phyloP scores from a whole-genome alignment of 2,888 invertebrate species.

The Balanococcus diminutus region DNA sequence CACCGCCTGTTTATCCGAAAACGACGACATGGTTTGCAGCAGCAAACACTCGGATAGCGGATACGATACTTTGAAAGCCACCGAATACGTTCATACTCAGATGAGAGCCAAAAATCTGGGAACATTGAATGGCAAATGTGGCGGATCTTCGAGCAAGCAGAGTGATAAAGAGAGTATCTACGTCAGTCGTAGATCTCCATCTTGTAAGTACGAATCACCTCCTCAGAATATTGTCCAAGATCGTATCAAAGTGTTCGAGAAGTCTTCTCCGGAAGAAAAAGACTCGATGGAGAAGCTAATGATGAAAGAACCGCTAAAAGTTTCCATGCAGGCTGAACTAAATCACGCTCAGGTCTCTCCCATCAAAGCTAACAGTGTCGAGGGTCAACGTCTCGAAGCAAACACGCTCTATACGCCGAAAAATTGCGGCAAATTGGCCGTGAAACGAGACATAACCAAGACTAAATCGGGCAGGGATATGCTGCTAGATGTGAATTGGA shows the following conservation, averaged over 20 bases:
- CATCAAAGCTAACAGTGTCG: background rate
- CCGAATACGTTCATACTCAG: slow-evolving; percentile 8
- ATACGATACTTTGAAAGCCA: slow-evolving; percentile 60
- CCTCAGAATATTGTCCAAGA: slow-evolving; percentile 61
- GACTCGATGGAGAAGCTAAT: background rate
- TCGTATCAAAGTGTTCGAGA: slow-evolving; percentile 59
- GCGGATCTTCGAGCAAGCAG: background rate
- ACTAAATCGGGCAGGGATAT: slow-evolving; percentile 32
- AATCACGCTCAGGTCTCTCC: slow-evolving; percentile 62
- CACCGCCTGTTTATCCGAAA: slow-evolving; percentile 55
- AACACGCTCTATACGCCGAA: background rate
- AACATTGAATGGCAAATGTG: background rate
- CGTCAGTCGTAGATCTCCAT: background rate
- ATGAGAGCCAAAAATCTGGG: background rate
- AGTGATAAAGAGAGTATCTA: slow-evolving; percentile 55
- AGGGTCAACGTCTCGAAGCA: background rate
- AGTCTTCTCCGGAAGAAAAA: slow-evolving; percentile 41
- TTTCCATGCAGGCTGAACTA: slow-evolving; percentile 60
- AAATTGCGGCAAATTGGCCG: background rate
- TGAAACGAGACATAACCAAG: background rate
- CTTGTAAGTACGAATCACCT: slow-evolving; percentile 57
- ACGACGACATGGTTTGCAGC: slow-evolving; percentile 57
- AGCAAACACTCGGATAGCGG: slow-evolving; percentile 61
- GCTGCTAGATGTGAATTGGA: slow-evolving; percentile 42
- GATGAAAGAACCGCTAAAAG: slow-evolving; percentile 63